Evolutionary conservation across 2,888 invertebrate species (phyloP), one percentile per base, ranked within the genome.

Genomic region (Galeopsomyia nigrocyanea): DNA sequence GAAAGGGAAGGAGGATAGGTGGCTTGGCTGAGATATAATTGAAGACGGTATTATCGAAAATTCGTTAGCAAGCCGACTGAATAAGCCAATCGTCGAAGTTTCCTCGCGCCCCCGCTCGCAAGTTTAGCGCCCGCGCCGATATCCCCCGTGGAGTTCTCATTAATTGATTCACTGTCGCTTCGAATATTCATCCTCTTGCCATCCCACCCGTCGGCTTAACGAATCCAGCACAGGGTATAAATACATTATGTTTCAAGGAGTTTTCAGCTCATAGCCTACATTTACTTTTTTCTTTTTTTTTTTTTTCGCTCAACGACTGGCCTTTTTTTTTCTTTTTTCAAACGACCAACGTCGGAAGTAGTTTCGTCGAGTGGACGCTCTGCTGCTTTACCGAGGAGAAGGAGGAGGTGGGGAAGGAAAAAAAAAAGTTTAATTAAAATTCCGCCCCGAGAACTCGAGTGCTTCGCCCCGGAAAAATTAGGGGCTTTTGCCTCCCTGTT

Each of bases 351-450:
- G 71, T 61, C 67, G 71, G 67, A 67, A 67, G 71, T 67, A 58
- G 63, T 72, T 72, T 63, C 51, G 22, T 50, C 13, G 39, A 39
- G 39, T 39, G 39, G 39, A 39, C 39, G 39, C 39, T 7, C 13
- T 39, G 39, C 13, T 39, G 39, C 39, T 39, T 10, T 10, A 10
- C 39, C 13, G 39, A 7, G 39, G 39, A 39, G 5, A 10, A 39
- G 10, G 39, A 39, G 62, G 39, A 50, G 57, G 65, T 53, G 50
- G n/a, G 46, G 63, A 49, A 47, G 67, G 60, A 63, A 80, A 79
- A 65, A 61, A 39, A 77, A 80, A 80, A 80, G 80, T 78, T 80
- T 82, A 82, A 82, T 82, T 82, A 82, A 82, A 82, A 81, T 81
- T 81, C 81, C 69, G 76, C 70, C 49, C n/a, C 17, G 77, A 75